Evolutionary conservation across 2,888 invertebrate species (phyloP).

Genomic region (Brachylomia viminalis): DNA sequence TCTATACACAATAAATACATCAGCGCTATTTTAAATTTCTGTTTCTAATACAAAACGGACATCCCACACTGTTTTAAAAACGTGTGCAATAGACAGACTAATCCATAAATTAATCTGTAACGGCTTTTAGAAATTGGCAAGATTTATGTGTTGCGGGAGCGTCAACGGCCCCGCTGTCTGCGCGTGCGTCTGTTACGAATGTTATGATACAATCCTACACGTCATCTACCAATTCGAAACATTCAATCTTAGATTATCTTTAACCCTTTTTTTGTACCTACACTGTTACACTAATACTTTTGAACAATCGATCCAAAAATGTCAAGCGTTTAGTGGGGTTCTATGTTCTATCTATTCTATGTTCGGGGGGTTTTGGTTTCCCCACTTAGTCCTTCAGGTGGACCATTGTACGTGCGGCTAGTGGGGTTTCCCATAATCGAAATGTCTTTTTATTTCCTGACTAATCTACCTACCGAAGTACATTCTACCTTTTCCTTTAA

Average conservation of each 20-base stretch:
- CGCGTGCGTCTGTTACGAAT: slow-evolving; percentile 20
- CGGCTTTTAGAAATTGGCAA: slow-evolving; percentile 36
- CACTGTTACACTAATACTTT: neutral
- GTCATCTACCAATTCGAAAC: neutral
- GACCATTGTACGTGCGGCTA: too few relatives aligned
- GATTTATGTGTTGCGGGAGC: slow-evolving; percentile 32
- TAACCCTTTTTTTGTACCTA: neutral
- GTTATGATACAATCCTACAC: slow-evolving; percentile 13
- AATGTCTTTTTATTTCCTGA: neutral
- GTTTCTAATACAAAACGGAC: neutral
- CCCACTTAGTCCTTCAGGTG: too few relatives aligned
- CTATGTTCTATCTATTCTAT: too few relatives aligned
- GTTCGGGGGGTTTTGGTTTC: too few relatives aligned
- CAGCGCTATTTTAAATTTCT: slow-evolving; percentile 22
- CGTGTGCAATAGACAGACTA: slow-evolving; percentile 20
- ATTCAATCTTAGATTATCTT: neutral
- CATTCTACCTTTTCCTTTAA: neutral
- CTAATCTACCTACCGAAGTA: neutral
- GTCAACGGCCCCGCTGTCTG: slow-evolving; percentile 36
- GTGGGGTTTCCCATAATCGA: neutral
- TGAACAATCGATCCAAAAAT: neutral
- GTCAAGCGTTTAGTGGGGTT: neutral
- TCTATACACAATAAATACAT: neutral
- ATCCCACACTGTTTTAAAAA: slow-evolving; percentile 15
- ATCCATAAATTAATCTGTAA: slow-evolving; percentile 35